Base-by-base conservation (phyloP, 2,113 vertebrate species). In the Charina bottae region DNA sequence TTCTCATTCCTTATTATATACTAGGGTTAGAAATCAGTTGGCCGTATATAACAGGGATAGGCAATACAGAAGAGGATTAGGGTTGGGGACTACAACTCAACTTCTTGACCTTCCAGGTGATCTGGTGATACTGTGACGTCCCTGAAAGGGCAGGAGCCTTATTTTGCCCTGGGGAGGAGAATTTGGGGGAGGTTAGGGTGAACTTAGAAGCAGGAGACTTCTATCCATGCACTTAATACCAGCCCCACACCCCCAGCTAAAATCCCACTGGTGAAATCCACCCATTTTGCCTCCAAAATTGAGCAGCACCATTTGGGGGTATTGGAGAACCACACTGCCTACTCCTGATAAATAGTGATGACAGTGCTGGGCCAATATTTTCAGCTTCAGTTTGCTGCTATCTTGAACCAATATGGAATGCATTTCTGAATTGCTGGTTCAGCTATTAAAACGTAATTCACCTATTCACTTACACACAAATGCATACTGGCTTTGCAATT, bases 391-490 rank as follows among this genome's bases (percentile, higher is more conserved):
- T 11, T 26, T 72, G 53, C 53, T 42, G n/a, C 90, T 24, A 33
- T 72, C 49, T 87, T 33, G 53, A 49, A 86, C 83, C 59, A 62
- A 33, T 37, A 6, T 58, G 33, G 3, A 13, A 24, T 23, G n/a
- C 2, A 42, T 53, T 83, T 42, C 7, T 58, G 17, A 83, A 4
- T 1, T 0, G 0, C 19, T 15, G 4, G 4, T 0, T 0, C 21
- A 54, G 5, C 9, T 33, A 58, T 56, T 87, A 33, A 86, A 49
- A 26, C 54, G 46, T 54, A 24, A 26, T 85, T 26, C 83, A 54
- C 10, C 49, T n/a, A 85, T 54, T 85, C 0, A 2, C 33, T 23
- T 15, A 87, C 85, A 49, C 54, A 83, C 53, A 59, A 58, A 94
- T 56, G 37, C 24, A 26, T 54, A 84, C 90, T 89, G 84, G 68